A percentile compares a stretch with the other conserved stretches of the same genome.
These are phyloP conservation scores for Apistogramma diplotaenia DNA, from an alignment of 2,113 vertebrate species.

Conservation along the genomic window DNA sequence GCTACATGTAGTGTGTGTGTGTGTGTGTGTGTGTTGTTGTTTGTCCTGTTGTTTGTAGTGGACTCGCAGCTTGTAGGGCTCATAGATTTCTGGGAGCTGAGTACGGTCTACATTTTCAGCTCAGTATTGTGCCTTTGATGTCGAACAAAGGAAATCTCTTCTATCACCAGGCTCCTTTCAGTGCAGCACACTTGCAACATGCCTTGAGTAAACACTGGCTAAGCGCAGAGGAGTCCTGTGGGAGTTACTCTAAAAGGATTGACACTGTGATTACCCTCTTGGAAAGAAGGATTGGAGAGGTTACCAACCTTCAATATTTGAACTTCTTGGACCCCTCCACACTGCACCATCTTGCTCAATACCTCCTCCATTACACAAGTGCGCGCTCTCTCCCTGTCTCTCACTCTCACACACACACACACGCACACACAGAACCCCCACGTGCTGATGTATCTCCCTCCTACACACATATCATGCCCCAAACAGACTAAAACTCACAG, in stretches of 20 bases:
- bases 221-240: conserved; percentile 48
- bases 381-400: conserved; percentile 40
- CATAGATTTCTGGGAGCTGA: conserved; percentile 9
- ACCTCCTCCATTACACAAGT: conserved; percentile 45
- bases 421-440: not conserved
- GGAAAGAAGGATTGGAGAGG: conserved; percentile 69
- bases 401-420: conserved; percentile 25
- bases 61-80: not conserved
- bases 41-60: not conserved
- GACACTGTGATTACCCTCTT: conserved; percentile 74
- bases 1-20: no score
- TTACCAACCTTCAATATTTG: conserved; percentile 76
- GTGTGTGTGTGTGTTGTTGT: no score
- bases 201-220: conserved; percentile 64
- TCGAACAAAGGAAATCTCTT: conserved; percentile 55
- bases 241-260: conserved; percentile 70
- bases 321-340: conserved; percentile 58
- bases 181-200: conserved; percentile 50
- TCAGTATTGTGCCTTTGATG: conserved; percentile 41
- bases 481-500: conserved; percentile 50
- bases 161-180: conserved; percentile 53
- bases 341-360: conserved; percentile 50
- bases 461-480: conserved; percentile 41
- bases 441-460: conserved; percentile 46
- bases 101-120: conserved; percentile 16